Evolutionary conservation across 2,113 vertebrate genomes (phyloP).

Genomic region (Aix galericulata): DNA sequence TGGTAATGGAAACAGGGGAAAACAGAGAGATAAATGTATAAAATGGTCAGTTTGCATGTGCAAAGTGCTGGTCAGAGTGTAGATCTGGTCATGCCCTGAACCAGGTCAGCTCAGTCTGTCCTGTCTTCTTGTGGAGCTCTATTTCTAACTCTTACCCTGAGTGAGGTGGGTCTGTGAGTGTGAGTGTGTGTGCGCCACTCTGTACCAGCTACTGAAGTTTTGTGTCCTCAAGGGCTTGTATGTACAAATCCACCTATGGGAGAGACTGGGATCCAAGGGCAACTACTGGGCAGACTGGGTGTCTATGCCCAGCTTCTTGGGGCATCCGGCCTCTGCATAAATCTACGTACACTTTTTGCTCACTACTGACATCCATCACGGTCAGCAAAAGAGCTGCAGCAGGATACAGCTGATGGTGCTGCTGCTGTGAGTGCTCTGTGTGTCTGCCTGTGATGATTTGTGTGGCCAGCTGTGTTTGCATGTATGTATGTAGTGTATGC

Average conservation of each 20-base stretch:
- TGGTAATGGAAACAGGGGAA: neutral
- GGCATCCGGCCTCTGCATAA: neutral
- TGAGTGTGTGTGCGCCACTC: neutral
- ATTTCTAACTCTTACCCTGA: neutral
- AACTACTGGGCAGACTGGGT: neutral
- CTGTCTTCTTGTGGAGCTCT: neutral
- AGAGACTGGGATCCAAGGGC: neutral
- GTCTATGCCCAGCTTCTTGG: neutral
- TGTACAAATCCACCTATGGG: neutral
- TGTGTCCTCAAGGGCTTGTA: neutral
- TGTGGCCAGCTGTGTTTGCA: neutral
- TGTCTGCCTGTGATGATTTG: neutral
- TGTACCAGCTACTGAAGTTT: neutral
- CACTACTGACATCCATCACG: neutral
- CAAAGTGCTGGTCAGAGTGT: neutral
- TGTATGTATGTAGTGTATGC: neutral
- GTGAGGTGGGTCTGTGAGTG: neutral
- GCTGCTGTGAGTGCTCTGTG: neutral
- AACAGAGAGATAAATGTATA: neutral
- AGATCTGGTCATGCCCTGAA: neutral
- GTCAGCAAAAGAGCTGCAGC: neutral
- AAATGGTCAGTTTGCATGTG: neutral
- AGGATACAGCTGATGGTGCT: neutral
- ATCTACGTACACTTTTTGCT: accelerated
- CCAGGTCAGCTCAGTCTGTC: neutral